phyloP scores from a whole-genome alignment of 2,113 vertebrate genomes.

The Siniperca chuatsi region DNA sequence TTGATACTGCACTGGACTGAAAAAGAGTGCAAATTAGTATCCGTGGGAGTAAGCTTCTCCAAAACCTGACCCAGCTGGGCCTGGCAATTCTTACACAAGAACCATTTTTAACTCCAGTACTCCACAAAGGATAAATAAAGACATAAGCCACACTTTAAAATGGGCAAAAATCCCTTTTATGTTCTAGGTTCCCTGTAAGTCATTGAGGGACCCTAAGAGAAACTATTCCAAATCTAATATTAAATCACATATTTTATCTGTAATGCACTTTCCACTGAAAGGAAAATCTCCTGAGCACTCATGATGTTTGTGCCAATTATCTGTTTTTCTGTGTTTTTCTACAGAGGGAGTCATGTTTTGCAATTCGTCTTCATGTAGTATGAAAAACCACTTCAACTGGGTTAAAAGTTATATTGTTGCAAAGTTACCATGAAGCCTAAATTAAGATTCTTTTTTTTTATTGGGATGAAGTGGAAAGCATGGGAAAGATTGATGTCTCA shows the following conservation, averaged over 20 bases:
- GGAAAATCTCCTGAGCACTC: slow-evolving; percentile 16
- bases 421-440: slow-evolving; percentile 17
- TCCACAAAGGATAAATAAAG: neutral
- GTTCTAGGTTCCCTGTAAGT: neutral
- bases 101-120: neutral
- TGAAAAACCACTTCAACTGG: slow-evolving; percentile 16
- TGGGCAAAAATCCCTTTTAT: neutral
- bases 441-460: slow-evolving; percentile 9
- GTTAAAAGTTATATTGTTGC: neutral
- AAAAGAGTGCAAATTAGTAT: neutral
- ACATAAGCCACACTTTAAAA: neutral
- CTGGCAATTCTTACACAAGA: slow-evolving; percentile 3
- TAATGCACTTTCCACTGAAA: slow-evolving; percentile 14
- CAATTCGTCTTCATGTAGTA: neutral
- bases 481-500: neutral
- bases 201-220: neutral
- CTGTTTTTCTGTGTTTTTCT: neutral
- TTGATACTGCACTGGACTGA: neutral
- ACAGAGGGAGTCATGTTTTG: slow-evolving; percentile 14
- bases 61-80: neutral
- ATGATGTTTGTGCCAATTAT: slow-evolving; percentile 16
- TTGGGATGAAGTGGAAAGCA: slow-evolving; percentile 18
- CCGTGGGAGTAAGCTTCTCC: neutral
- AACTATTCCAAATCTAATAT: neutral
- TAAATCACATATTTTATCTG: slow-evolving; percentile 21